Base-by-base conservation (phyloP, 2,888 invertebrate species). In the Ecliptopera silaceata region DNA sequence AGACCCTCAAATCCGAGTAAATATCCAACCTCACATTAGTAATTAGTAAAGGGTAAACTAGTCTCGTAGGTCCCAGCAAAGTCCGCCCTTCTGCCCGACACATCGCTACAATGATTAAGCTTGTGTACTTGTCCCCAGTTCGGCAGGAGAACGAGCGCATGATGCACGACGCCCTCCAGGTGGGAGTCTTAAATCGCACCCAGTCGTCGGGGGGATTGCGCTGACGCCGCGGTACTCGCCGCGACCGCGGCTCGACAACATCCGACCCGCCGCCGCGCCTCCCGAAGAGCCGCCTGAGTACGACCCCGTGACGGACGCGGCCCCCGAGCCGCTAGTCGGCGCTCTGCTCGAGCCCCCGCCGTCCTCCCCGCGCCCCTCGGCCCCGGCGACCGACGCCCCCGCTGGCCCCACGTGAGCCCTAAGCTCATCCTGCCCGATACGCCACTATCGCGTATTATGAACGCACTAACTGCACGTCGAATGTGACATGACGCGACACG, bases 61-160 rank as follows among this genome's bases (percentile, higher is more conserved):
- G 22, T 49, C 60, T 44, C 26, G 12, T 52, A 59, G 52, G 56
- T 38, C 62, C 60, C 34, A 49, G 68, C 75, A 74, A 76, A 63
- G 46, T 73, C 77, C 74, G 48, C 53, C 69, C 66, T 53, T 47
- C 42, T 52, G 22, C 45, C 39, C 31, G 45, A 63, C 63, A 47
- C 42, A 59, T 50, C 47, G 60, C 65, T 58, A 74, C 70, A 63
- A 77, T 77, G 83, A 76, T 88, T 84, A 86, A 88, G 85, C 82
- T 68, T 66, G 61, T 58, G 61, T 79, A 65, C 74, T 91, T 88
- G 89, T 88, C 93, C 93, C 70, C 94, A 97, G 97, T 97, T 84
- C 95, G 96, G 73, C 95, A 95, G 91, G 96, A 97, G 92, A 97
- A 97, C 92, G 96, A 96, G 92, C 95, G 96, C 87, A 92, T 96